A percentile compares a stretch with the other conserved stretches of the same genome.
Conservation (phyloP, 2,113 vertebrate genomes). For the Vombatus ursinus region DNA sequence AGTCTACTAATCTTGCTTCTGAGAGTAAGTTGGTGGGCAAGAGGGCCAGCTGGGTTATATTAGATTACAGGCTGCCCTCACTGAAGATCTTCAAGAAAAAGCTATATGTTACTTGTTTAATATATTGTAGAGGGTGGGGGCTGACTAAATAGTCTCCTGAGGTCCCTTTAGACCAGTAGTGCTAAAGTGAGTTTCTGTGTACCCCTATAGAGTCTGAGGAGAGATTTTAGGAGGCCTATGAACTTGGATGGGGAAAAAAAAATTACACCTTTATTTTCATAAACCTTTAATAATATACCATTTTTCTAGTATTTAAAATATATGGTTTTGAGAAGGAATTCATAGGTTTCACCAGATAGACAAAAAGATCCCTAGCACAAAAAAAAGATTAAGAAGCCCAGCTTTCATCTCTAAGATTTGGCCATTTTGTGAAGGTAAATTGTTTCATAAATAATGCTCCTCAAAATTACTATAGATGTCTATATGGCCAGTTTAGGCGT, state of each 20-base stretch:
- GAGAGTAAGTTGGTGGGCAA: constrained; percentile 10
- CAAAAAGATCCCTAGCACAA: background rate
- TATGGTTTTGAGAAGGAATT: background rate
- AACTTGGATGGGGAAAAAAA: background rate
- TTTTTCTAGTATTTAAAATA: background rate
- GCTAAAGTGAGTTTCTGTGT: background rate
- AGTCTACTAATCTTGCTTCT: constrained; percentile 51
- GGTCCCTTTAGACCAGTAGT: background rate
- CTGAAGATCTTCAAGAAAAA: background rate
- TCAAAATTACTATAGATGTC: background rate
- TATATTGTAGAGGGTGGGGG: background rate
- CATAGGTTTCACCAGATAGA: background rate
- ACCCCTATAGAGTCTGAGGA: background rate
- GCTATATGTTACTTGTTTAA: background rate
- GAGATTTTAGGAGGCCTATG: background rate
- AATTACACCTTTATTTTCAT: background rate
- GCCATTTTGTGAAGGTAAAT: background rate
- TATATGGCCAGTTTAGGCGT: background rate
- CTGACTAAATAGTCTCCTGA: background rate
- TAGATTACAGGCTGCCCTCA: background rate
- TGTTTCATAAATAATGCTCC: background rate
- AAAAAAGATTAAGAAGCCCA: background rate
- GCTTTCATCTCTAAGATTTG: background rate
- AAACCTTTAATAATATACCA: background rate
- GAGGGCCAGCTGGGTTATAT: background rate